Conservation (phyloP, 2,888 invertebrate genomes). For the Isoperla grammatica region DNA sequence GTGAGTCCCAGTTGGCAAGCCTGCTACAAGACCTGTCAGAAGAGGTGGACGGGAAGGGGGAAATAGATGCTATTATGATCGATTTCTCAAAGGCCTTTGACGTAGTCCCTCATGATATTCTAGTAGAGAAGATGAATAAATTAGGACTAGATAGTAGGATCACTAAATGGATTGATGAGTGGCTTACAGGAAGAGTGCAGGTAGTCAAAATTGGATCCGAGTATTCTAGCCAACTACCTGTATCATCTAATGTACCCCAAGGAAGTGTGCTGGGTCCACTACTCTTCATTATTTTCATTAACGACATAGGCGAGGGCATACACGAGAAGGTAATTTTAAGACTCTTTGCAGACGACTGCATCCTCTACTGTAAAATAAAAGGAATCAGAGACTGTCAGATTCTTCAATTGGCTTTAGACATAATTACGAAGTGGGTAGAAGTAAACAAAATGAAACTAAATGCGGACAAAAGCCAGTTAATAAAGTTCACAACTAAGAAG, state of each 20-base stretch:
- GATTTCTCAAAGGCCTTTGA: slow-evolving; percentile 6
- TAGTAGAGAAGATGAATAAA: not conserved
- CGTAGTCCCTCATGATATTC: not conserved
- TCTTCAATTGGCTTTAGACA: too few relatives aligned
- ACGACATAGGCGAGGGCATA: not conserved
- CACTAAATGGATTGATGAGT: not conserved
- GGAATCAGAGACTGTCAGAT: too few relatives aligned
- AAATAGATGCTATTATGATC: not conserved
- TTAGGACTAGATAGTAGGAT: not conserved
- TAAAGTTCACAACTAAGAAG: too few relatives aligned
- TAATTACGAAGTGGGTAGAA: too few relatives aligned
- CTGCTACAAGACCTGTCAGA: not conserved
- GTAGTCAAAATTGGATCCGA: not conserved
- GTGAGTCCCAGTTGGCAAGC: not conserved
- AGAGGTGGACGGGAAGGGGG: not conserved
- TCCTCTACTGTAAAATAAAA: too few relatives aligned
- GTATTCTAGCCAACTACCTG: not conserved
- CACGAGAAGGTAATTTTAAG: too few relatives aligned
- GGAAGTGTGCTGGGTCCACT: not conserved
- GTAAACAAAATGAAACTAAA: too few relatives aligned
- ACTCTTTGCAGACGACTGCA: too few relatives aligned
- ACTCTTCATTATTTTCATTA: not conserved
- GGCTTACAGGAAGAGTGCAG: not conserved
- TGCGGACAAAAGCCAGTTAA: too few relatives aligned
- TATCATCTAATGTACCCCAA: not conserved